Conservation (phyloP, 2,888 invertebrate genomes). For the Cheilosia pagana region DNA sequence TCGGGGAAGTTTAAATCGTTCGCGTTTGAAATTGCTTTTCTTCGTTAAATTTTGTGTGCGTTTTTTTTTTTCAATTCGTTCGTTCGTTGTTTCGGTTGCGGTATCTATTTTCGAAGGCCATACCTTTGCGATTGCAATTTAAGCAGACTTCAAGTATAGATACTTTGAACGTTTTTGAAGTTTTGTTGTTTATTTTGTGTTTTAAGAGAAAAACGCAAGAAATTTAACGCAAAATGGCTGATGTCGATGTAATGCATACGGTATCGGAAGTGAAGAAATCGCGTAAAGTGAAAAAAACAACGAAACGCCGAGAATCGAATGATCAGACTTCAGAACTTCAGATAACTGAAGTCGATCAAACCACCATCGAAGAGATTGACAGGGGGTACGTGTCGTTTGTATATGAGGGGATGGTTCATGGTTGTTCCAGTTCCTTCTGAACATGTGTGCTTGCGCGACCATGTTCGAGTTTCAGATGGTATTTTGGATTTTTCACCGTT, state of each 20-base stretch:
- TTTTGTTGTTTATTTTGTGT: neutral
- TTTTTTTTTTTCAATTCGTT: neutral
- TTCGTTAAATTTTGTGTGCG: constrained; percentile 23
- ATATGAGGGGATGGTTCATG: constrained; percentile 26
- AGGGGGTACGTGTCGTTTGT: constrained; percentile 92
- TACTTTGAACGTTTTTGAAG: neutral
- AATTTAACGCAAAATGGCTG: constrained; percentile 88
- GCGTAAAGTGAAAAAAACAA: constrained; percentile 95
- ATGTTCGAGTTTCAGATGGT: constrained; percentile 23
- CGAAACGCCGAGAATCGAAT: constrained; percentile 91
- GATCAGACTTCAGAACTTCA: constrained; percentile 91
- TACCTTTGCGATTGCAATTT: constrained; percentile 19
- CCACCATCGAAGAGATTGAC: constrained; percentile 87
- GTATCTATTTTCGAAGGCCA: constrained; percentile 18
- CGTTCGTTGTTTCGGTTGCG: constrained; percentile 7
- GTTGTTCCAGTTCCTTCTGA: constrained; percentile 49
- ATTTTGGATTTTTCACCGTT: constrained; percentile 47
- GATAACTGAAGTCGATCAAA: constrained; percentile 91
- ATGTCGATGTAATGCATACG: constrained; percentile 95
- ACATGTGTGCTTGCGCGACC: constrained; percentile 1
- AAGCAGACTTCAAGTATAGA: constrained; percentile 1
- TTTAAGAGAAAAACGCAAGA: constrained; percentile 18
- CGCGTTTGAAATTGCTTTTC: constrained; percentile 63
- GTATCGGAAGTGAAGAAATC: constrained; percentile 93
- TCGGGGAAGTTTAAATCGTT: constrained; percentile 81